Conservation (phyloP, 2,888 invertebrate species). For the Drosophila pseudotalamancana region DNA sequence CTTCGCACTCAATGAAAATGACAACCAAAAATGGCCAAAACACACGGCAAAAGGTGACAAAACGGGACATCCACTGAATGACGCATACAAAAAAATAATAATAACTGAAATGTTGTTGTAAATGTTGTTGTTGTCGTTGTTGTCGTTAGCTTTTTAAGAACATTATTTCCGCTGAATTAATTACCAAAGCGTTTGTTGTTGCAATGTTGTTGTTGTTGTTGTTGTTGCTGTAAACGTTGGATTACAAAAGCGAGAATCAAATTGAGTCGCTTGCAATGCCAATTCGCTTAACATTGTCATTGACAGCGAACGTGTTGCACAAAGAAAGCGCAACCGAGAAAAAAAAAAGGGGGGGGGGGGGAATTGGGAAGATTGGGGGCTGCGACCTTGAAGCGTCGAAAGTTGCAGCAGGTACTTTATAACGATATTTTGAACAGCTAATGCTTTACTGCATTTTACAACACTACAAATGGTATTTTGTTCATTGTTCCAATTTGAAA, state of each 20-base stretch:
- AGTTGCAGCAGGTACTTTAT: slow-evolving; percentile 33
- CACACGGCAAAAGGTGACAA: slow-evolving; percentile 58
- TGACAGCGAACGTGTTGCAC: slow-evolving; percentile 46
- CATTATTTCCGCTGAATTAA: slow-evolving; percentile 71
- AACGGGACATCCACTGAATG: slow-evolving; percentile 29
- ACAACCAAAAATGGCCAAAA: slow-evolving; percentile 64
- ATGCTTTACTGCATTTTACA: no score
- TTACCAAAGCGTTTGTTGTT: slow-evolving; percentile 39
- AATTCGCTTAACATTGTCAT: slow-evolving; percentile 53
- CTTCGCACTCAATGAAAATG: slow-evolving; percentile 38
- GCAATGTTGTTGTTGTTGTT: slow-evolving; percentile 22
- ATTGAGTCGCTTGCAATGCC: slow-evolving; percentile 52
- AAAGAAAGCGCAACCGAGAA: neutral
- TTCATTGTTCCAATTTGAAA: no score
- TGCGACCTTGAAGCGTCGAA: slow-evolving; percentile 29
- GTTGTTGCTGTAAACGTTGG: slow-evolving; percentile 19
- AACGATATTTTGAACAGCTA: no score
- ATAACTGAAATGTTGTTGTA: neutral
- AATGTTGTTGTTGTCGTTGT: slow-evolving; percentile 24
- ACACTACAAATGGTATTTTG: no score
- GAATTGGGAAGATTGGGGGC: neutral
- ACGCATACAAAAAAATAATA: slow-evolving; percentile 4
- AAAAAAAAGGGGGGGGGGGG: neutral
- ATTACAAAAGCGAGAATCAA: slow-evolving; percentile 55
- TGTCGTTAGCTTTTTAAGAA: slow-evolving; percentile 31